These are phyloP conservation scores for Arctia plantaginis DNA, from an alignment of 2,888 invertebrate genomes.

Conservation along the genomic window DNA sequence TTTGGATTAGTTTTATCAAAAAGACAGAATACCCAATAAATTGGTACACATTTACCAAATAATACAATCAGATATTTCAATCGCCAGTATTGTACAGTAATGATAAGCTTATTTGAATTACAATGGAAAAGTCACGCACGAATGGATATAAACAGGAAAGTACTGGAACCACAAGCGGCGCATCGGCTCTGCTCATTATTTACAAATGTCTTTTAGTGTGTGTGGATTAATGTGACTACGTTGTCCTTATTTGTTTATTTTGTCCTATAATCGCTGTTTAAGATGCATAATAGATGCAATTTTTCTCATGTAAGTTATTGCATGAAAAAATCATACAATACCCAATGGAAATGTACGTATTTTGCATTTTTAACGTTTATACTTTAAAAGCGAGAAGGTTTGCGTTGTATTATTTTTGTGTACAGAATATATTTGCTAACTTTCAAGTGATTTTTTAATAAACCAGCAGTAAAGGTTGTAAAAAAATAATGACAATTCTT, in stretches of 20 bases:
- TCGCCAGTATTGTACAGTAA: constrained; percentile 34
- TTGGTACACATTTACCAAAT: constrained; percentile 14
- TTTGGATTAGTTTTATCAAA: background rate
- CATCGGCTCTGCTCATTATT: constrained; percentile 18
- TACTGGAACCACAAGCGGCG: constrained; percentile 4
- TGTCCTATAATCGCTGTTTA: background rate
- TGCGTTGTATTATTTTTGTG: background rate
- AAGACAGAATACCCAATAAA: constrained; percentile 13
- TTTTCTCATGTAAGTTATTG: background rate
- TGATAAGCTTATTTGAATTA: constrained; percentile 50
- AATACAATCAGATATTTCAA: constrained; percentile 27
- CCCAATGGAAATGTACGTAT: background rate
- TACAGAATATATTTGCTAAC: background rate
- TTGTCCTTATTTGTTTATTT: background rate
- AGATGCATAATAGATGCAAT: background rate
- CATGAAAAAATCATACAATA: too few species aligned
- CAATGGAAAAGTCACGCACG: constrained; percentile 41
- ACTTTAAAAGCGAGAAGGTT: background rate
- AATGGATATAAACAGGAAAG: constrained; percentile 41
- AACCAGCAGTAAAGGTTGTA: background rate
- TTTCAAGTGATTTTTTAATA: background rate
- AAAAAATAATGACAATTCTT: background rate
- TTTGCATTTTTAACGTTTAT: background rate
- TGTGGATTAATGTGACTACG: background rate
- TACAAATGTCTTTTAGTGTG: constrained; percentile 7